Evolutionary conservation across 2,888 invertebrate species (phyloP), one percentile per base, ranked within the genome.

Genomic region (Agrilus biguttatus): DNA sequence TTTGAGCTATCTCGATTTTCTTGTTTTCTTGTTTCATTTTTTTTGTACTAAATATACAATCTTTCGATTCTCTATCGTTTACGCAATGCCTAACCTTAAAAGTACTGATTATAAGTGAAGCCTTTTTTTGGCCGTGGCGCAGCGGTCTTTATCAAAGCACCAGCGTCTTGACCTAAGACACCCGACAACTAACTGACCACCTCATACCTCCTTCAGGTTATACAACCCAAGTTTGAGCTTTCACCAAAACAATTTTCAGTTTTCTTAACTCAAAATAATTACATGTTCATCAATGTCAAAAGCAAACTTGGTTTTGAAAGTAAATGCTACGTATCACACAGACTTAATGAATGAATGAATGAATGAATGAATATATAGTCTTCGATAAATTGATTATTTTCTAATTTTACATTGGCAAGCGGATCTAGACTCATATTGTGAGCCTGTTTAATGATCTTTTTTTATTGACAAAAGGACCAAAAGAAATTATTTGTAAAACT

Each of bases 1-100:
- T 67, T 67, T 67, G 67, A 67, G 67, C 67, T 67, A 66, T 64
- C 64, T 64, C 62, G 63, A 61, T 61, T 63, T 62, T 60, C 53
- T 54, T 54, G 55, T 54, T 52, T 49, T 38, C 33, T 47, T 45
- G 45, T 32, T 39, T 37, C 37, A 37, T 40, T 46, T 41, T 36
- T 61, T 60, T 63, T 63, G 62, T 62, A 63, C 63, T 63, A 63
- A 63, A 60, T 65, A 65, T 65, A 65, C 67, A 66, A 60, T 67
- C 64, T 66, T 65, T 67, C 67, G 67, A 65, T 67, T 65, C 59
- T 59, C 66, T 66, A 66, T 65, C 65, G 47, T 45, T 47, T 47
- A 47, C 47, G 47, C 47, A 65, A 67, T 63, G 61, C 63, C 66
- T 66, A 66, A 66, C 61, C 62, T 65, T 65, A 64, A 59, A 53